Percentiles rank a stretch among this genome's conserved stretches.
Evolutionary conservation across 2,113 vertebrate species (phyloP).

Genomic region (Proteles cristata): DNA sequence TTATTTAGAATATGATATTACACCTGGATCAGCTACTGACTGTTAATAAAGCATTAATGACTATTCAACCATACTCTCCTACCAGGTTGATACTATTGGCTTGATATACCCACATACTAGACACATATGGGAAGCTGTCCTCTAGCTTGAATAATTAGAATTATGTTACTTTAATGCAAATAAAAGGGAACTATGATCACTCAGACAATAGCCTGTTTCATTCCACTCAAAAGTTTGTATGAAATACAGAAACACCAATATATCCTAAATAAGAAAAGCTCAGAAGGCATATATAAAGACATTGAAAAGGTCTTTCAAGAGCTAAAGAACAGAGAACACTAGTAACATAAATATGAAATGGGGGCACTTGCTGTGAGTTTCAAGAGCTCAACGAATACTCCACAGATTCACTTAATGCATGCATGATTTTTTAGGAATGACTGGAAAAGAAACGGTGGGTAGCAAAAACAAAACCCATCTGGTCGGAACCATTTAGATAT

Average conservation of each 20-base stretch:
- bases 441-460: background rate
- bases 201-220: background rate
- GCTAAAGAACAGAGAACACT: background rate
- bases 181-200: background rate
- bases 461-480: background rate
- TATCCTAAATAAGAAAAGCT: background rate
- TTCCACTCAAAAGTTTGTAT: background rate
- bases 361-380: background rate
- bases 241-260: background rate
- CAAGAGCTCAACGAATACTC: background rate
- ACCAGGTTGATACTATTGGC: background rate
- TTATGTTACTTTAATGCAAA: background rate
- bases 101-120: background rate
- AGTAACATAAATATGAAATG: background rate
- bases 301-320: background rate
- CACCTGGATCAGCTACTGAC: background rate
- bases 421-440: background rate
- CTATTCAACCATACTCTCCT: background rate
- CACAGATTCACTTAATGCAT: background rate
- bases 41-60: background rate
- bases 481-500: background rate
- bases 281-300: background rate
- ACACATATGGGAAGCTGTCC: background rate
- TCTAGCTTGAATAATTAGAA: conserved; percentile 14
- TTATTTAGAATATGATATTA: background rate